Percentiles rank a stretch among this genome's conserved stretches.
These are phyloP conservation scores for Drosophila mauritiana DNA, from an alignment of 1,140 invertebrate genomes.

Conservation along the genomic window DNA sequence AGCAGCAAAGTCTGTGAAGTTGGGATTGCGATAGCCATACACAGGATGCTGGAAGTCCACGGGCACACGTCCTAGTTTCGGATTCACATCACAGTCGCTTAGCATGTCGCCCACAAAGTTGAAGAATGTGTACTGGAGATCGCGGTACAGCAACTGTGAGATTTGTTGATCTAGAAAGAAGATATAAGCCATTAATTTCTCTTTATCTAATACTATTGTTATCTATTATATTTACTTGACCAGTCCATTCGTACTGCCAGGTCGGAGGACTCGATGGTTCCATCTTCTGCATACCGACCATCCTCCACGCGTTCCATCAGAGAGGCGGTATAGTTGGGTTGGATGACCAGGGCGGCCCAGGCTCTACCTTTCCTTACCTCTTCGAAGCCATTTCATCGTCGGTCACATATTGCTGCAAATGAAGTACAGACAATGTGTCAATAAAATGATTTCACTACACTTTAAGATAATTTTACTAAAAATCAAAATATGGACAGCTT, in stretches of 20 bases:
- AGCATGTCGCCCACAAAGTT: conserved; percentile 89
- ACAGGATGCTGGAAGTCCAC: conserved; percentile 92
- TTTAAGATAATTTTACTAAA: too few relatives aligned
- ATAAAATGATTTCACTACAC: background rate
- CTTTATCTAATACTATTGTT: fast-evolving
- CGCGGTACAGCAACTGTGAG: conserved; percentile 91
- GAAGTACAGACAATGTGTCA: background rate
- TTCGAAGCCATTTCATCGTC: conserved; percentile 86
- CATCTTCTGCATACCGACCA: conserved; percentile 89
- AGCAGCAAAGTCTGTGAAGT: conserved; percentile 97
- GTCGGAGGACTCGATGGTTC: conserved; percentile 89
- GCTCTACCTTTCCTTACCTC: conserved; percentile 91
- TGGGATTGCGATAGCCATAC: conserved; percentile 93
- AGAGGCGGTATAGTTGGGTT: conserved; percentile 92
- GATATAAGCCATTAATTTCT: background rate
- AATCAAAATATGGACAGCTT: background rate
- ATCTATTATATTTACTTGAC: conserved; percentile 90
- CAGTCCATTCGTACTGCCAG: conserved; percentile 94
- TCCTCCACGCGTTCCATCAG: conserved; percentile 89
- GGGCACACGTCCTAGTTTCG: conserved; percentile 89
- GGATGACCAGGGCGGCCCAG: conserved; percentile 93
- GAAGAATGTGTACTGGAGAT: conserved; percentile 90
- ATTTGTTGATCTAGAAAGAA: conserved; percentile 94
- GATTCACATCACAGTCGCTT: conserved; percentile 89
- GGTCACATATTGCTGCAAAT: conserved; percentile 85